Percentiles rank a stretch among this genome's conserved stretches.
phyloP scores from a whole-genome alignment of 2,797 vertebrate genomes.

The Lutjanus argentimaculatus region DNA sequence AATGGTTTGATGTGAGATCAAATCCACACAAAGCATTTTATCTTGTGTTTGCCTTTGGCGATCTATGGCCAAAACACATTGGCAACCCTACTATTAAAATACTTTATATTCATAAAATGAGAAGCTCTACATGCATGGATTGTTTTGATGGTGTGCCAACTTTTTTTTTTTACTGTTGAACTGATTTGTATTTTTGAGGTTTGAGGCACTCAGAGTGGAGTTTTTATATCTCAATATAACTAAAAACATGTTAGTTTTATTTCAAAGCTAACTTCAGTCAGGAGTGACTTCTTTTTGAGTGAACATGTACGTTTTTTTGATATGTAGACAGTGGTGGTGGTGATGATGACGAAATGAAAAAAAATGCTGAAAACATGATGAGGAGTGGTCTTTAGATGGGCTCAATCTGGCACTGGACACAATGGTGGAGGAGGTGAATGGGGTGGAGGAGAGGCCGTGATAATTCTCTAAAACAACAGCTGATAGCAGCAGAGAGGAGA shows the following conservation, averaged over 20 bases:
- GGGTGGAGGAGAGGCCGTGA: no score
- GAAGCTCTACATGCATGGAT: background rate
- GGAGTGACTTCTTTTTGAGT: no score
- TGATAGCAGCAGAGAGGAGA: no score
- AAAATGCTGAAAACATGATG: no score
- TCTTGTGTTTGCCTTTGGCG: background rate
- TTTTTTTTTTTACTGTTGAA: background rate
- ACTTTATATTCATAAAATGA: background rate
- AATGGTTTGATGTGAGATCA: constrained; percentile 9
- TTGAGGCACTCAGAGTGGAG: background rate
- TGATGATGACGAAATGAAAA: no score
- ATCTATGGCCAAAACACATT: background rate
- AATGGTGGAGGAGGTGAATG: no score
- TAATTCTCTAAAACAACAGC: no score
- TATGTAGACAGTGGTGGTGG: no score
- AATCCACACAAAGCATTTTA: background rate
- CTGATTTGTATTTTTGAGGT: constrained; percentile 5
- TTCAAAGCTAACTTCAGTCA: background rate
- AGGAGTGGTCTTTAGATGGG: no score
- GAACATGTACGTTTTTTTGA: no score
- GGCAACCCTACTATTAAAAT: background rate
- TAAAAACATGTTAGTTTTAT: background rate
- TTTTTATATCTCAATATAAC: background rate
- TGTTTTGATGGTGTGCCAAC: background rate
- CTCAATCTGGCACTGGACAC: no score